These are phyloP conservation scores for Antheraea pernyi DNA, from an alignment of 1,140 invertebrate genomes.

Conservation along the genomic window DNA sequence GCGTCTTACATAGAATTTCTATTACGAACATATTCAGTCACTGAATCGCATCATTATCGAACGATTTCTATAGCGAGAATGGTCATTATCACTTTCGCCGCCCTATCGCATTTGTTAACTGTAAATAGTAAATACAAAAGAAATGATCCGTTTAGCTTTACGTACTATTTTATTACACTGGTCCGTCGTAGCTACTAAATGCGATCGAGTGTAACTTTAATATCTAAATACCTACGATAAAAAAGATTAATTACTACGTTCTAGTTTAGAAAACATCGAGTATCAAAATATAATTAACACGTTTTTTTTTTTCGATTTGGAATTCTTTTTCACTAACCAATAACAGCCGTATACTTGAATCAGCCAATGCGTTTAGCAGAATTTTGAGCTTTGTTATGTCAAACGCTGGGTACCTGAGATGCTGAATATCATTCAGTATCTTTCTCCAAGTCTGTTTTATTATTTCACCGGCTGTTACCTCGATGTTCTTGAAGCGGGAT, in stretches of 20 bases:
- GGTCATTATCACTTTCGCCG: slow-evolving; percentile 43
- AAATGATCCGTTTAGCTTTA: slow-evolving; percentile 16
- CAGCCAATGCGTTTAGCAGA: slow-evolving; percentile 70
- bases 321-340: slow-evolving; percentile 75
- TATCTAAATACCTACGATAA: slow-evolving; percentile 61
- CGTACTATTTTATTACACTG: slow-evolving; percentile 14
- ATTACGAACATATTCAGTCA: background rate
- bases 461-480: too few species aligned
- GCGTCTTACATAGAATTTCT: slow-evolving; percentile 6
- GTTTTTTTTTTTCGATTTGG: slow-evolving; percentile 56
- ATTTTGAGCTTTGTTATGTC: slow-evolving; percentile 57
- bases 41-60: background rate
- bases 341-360: slow-evolving; percentile 78
- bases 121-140: slow-evolving; percentile 25
- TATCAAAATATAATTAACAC: slow-evolving; percentile 79
- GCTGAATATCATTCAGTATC: slow-evolving; percentile 36
- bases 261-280: slow-evolving; percentile 76
- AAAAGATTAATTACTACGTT: slow-evolving; percentile 68
- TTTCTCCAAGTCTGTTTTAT: background rate
- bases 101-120: slow-evolving; percentile 42
- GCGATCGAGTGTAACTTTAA: slow-evolving; percentile 55
- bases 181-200: slow-evolving; percentile 50
- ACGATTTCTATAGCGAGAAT: slow-evolving; percentile 23
- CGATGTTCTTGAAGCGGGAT: background rate
- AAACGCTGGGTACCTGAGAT: slow-evolving; percentile 46